Evolutionary conservation across 2,113 vertebrate species (phyloP).

Genomic region (Myiozetetes cayanensis): DNA sequence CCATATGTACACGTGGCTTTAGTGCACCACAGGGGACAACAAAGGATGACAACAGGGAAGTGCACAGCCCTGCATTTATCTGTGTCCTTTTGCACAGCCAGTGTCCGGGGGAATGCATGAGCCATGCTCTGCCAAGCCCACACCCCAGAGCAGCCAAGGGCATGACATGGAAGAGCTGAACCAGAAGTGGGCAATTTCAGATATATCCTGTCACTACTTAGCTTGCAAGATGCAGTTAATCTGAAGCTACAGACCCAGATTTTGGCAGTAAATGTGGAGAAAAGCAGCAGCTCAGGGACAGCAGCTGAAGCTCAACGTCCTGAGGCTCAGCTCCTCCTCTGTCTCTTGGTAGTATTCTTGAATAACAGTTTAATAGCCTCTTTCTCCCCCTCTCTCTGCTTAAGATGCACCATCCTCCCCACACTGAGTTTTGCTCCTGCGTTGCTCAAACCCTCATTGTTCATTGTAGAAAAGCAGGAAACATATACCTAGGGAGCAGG

Average conservation of each 20-base stretch:
- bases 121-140: background rate
- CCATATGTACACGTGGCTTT: background rate
- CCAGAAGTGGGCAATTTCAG: background rate
- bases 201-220: background rate
- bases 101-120: background rate
- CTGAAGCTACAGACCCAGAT: background rate
- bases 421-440: background rate
- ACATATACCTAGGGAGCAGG: constrained; percentile 3
- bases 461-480: background rate
- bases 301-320: background rate
- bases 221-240: background rate
- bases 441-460: background rate
- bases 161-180: background rate
- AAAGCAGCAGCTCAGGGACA: background rate
- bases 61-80: background rate
- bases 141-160: background rate
- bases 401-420: background rate
- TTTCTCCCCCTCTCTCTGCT: background rate
- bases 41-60: background rate
- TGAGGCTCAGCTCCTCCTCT: background rate
- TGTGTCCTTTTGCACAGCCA: background rate
- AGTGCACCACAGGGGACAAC: background rate
- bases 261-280: background rate
- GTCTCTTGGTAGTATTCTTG: background rate
- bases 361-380: background rate